phyloP scores from a whole-genome alignment of 2,113 vertebrate species.

The Calyptomena viridis region DNA sequence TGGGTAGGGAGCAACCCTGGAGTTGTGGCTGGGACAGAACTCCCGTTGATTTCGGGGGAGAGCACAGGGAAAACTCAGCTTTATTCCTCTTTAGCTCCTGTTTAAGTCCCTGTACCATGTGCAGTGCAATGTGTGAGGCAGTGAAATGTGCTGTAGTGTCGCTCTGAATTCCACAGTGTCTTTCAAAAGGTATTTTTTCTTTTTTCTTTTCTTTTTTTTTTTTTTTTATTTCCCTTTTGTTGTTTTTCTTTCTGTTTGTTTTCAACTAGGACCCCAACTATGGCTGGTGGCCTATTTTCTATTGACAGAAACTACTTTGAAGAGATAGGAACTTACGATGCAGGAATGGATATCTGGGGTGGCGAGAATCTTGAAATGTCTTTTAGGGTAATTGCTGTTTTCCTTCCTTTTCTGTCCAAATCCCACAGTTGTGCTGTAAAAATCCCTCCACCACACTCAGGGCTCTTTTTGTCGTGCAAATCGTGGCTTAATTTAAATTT shows the following conservation, averaged over 20 bases:
- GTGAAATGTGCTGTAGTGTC: slow-evolving; percentile 61
- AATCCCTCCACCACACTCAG: neutral
- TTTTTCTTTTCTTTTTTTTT: slow-evolving; percentile 51
- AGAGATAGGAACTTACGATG: slow-evolving; percentile 98
- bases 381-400: slow-evolving; percentile 90
- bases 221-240: slow-evolving; percentile 43
- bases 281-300: slow-evolving; percentile 97
- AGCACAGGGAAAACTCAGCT: too few relatives aligned
- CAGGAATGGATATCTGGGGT: slow-evolving; percentile 99
- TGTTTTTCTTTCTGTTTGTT: slow-evolving; percentile 68
- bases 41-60: neutral
- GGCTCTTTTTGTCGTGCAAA: neutral
- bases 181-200: slow-evolving; percentile 74
- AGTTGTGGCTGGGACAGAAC: neutral
- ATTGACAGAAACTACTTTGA: slow-evolving; percentile 98
- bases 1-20: neutral
- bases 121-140: slow-evolving; percentile 35
- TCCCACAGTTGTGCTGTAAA: neutral
- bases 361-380: slow-evolving; percentile 99
- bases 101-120: neutral
- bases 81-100: neutral
- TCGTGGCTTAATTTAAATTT: neutral
- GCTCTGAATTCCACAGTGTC: slow-evolving; percentile 52
- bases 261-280: slow-evolving; percentile 92
- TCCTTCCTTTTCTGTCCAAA: slow-evolving; percentile 64